A percentile compares a stretch with the other conserved stretches of the same genome.
Evolutionary conservation across 2,113 vertebrate genomes (phyloP).

Genomic region (Pelecanus crispus): DNA sequence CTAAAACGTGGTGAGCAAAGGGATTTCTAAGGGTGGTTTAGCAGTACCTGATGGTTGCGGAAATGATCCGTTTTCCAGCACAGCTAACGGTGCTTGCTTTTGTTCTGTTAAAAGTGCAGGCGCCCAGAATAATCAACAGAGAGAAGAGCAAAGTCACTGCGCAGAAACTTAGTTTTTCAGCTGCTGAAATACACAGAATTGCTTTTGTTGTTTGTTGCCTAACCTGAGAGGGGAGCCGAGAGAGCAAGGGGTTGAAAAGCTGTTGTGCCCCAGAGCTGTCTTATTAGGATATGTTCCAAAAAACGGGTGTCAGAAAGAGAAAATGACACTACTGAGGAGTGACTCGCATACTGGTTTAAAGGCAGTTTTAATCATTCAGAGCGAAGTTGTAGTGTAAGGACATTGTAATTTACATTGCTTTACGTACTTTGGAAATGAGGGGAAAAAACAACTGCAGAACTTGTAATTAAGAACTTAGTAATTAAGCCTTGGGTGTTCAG

Average conservation of each 20-base stretch:
- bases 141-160: neutral
- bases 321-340: fast-evolving
- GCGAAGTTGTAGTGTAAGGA: neutral
- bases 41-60: neutral
- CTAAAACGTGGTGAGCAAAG: neutral
- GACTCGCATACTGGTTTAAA: neutral
- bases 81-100: neutral
- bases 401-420: too few species aligned
- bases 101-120: neutral
- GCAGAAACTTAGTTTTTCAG: neutral
- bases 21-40: neutral
- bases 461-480: neutral
- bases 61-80: neutral
- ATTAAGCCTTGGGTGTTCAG: neutral
- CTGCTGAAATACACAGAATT: neutral
- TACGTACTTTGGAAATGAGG: neutral
- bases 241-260: neutral
- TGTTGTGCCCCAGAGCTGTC: neutral
- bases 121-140: neutral
- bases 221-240: neutral
- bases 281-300: neutral
- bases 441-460: neutral
- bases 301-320: neutral
- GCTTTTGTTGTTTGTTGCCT: neutral
- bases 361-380: neutral